Conservation (phyloP, 1,140 invertebrate genomes). For the Chrysoperla carnea region DNA sequence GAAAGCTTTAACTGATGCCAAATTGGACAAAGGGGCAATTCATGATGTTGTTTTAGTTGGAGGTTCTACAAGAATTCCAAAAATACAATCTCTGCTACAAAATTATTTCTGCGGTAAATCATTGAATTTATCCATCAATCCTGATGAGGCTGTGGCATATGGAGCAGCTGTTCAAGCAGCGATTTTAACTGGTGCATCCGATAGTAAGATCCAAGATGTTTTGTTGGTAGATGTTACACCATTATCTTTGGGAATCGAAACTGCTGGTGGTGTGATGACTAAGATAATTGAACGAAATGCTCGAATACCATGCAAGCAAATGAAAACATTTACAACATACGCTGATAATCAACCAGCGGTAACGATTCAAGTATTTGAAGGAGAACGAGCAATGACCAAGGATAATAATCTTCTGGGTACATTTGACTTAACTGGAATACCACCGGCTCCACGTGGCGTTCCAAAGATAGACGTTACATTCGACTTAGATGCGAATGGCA, state of each 20-base stretch:
- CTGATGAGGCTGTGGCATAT: constrained; percentile 47
- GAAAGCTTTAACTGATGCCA: constrained; percentile 53
- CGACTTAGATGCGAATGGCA: constrained; percentile 39
- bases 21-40: constrained; percentile 48
- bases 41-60: constrained; percentile 66
- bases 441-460: constrained; percentile 31
- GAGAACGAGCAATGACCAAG: constrained; percentile 60
- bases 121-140: constrained; percentile 47
- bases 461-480: constrained; percentile 46
- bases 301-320: constrained; percentile 44
- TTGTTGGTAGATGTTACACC: constrained; percentile 53
- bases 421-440: constrained; percentile 39
- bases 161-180: constrained; percentile 46
- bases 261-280: constrained; percentile 45
- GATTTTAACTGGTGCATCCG: constrained; percentile 33
- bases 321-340: constrained; percentile 45
- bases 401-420: constrained; percentile 64
- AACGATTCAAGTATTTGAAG: constrained; percentile 61
- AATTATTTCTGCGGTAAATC: constrained; percentile 43
- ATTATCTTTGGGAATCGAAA: constrained; percentile 46
- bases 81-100: constrained; percentile 38
- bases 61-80: constrained; percentile 55
- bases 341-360: constrained; percentile 54
- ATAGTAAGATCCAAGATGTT: constrained; percentile 47
- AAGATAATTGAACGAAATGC: constrained; percentile 44